Base-by-base conservation (phyloP, 2,797 vertebrate species). In the Protonibea diacanthus region DNA sequence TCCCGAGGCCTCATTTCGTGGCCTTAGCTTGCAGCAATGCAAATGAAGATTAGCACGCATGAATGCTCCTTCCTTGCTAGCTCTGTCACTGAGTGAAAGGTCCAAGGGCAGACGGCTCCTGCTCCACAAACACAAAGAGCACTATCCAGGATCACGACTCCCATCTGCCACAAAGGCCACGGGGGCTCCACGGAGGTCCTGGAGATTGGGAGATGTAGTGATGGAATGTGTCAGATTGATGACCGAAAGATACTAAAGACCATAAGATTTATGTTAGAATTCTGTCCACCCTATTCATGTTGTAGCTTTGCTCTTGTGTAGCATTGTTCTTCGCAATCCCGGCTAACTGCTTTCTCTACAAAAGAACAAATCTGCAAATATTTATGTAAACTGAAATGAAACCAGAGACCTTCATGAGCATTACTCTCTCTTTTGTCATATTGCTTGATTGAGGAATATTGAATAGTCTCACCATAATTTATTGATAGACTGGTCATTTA, bases 1-100 rank as follows among this genome's bases (percentile, higher is more conserved):
- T 91, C 80, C 73, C 1, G 78, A 86, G 88, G 86, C 88, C 79
- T 88, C 82, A 80, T 86, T 91, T 82, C n/a, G 65, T 82, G 81
- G 85, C 83, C 76, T 83, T 80, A 77, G 86, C 82, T 90, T 87
- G 83, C 81, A 70, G 83, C 72, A 87, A 81, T 91, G 89, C 88
- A 89, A 92, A 92, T 91, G 76, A 88, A 91, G 88, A 91, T 93
- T 93, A 91, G 79, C 75, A 86, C 71, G 77, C 90, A 83, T 88
- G 90, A 88, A 76, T 91, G 89, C 83, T 66, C 56, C 64, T 74
- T 86, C 69, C 86, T 87, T 83, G 76, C 82, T 59, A 38, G 83
- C 61, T 71, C 80, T 71, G 62, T 86, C 64, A 20, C 76, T 47
- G 70, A 83, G 78, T 82, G 65, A 84, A 81, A 76, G 74, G 80